Conservation (phyloP, 2,797 vertebrate genomes). For the Capromys pilorides region DNA sequence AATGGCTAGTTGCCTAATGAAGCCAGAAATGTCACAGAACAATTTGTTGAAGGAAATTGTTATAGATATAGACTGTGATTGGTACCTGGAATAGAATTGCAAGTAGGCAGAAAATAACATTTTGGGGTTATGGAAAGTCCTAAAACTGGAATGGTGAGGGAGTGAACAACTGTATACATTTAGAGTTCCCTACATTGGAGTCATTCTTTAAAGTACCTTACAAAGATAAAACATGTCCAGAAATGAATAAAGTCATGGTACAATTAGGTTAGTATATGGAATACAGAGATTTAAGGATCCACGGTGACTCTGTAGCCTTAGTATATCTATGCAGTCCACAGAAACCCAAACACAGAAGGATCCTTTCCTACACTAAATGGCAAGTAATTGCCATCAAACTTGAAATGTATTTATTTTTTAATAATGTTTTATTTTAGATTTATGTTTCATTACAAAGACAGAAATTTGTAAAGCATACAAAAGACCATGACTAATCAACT, state of each 20-base stretch:
- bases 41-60: background rate
- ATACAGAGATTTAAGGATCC: constrained; percentile 17
- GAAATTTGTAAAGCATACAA: constrained; percentile 36
- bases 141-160: background rate
- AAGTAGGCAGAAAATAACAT: background rate
- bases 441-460: constrained; percentile 4
- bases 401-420: background rate
- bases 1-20: background rate
- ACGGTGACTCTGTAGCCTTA: background rate
- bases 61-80: background rate
- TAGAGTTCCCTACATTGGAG: constrained; percentile 18
- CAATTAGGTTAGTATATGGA: background rate
- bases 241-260: constrained; percentile 10
- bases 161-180: background rate
- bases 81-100: background rate
- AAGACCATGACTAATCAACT: background rate
- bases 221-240: background rate
- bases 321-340: background rate
- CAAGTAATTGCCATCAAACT: background rate
- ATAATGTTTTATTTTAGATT: constrained; percentile 53
- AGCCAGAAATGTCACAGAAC: background rate
- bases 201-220: background rate
- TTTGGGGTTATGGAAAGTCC: background rate
- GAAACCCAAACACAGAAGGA: background rate
- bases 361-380: background rate